A percentile compares a stretch with the other conserved stretches of the same genome.
phyloP scores from a whole-genome alignment of 2,888 invertebrate genomes.

The Tetrapedia diversipes region DNA sequence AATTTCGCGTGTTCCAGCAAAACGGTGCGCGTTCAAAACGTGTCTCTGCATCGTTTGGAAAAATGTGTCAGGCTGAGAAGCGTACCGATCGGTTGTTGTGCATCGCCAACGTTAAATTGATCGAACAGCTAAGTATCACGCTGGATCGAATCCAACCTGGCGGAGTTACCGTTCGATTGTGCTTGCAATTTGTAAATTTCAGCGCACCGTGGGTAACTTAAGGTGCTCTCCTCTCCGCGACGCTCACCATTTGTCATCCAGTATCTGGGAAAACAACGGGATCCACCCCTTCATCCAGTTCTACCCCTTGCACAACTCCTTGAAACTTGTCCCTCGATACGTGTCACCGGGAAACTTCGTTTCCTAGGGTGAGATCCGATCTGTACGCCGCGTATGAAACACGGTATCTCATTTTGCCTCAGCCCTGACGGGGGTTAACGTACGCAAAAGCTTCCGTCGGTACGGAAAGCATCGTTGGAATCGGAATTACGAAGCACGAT shows the following conservation, averaged over 20 bases:
- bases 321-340: conserved; percentile 58
- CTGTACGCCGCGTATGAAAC: conserved; percentile 64
- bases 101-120: too few relatives aligned
- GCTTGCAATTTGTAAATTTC: too few relatives aligned
- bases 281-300: conserved; percentile 43
- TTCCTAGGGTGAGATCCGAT: conserved; percentile 41
- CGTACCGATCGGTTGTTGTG: too few relatives aligned
- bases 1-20: too few relatives aligned
- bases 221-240: conserved; percentile 43
- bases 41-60: too few relatives aligned
- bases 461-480: conserved; percentile 29
- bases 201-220: too few relatives aligned
- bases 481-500: conserved; percentile 1
- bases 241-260: conserved; percentile 68
- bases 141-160: too few relatives aligned
- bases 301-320: conserved; percentile 65
- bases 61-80: too few relatives aligned
- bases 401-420: conserved; percentile 60
- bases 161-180: too few relatives aligned
- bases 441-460: conserved; percentile 31
- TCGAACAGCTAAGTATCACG: too few relatives aligned
- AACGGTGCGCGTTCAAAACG: too few relatives aligned
- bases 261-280: conserved; percentile 42
- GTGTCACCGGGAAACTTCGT: conserved; percentile 63
- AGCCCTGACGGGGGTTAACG: conserved; percentile 27